Base-by-base conservation (phyloP, 2,797 vertebrate species). In the Cephalopachus bancanus region DNA sequence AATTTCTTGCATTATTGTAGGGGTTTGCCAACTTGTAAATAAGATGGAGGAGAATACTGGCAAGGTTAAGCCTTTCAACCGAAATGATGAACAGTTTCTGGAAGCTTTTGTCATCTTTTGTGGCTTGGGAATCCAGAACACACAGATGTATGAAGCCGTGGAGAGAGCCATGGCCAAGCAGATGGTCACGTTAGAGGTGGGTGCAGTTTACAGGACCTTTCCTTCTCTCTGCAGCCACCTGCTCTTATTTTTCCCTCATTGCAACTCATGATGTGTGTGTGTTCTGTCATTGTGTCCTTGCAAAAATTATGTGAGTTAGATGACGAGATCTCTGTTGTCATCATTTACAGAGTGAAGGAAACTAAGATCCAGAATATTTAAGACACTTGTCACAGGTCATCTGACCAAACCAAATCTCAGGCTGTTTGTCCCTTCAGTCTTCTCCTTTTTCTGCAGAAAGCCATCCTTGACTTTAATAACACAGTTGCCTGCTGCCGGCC, bases 101-200 rank as follows among this genome's bases (percentile, higher is more conserved):
- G 99, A 99, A 98, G 99, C 99, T 0, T 99, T 99, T 8, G 99
- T 99, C 95, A 99, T 99, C 98, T 99, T 99, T 97, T 99, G 99
- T n/a, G 99, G 99, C 22, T 98, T 99, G 75, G 99, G 99, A 64
- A 99, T 99, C 97, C 99, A 99, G 98, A 99, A 99, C 98, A 99
- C 99, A 0, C 99, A 99, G 99, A 99, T 99, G 99, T 99, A 99
- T 0, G 99, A 99, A 96, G 99, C 99, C 0, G 99, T 99, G 98
- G 99, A 99, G 97, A 98, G 99, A 98, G 99, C 99, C 96, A 99
- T 99, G 99, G 99, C 99, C 96, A 99, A 99, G 97, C 99, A 99
- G 93, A 99, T 99, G 98, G 99, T 99, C 98, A 99, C 99, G 0
- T 98, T 99, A 95, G 99, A 99, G 99, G 99, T 99, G 94, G 98